phyloP scores from a whole-genome alignment of 2,113 vertebrate species.

The Camarhynchus parvulus region DNA sequence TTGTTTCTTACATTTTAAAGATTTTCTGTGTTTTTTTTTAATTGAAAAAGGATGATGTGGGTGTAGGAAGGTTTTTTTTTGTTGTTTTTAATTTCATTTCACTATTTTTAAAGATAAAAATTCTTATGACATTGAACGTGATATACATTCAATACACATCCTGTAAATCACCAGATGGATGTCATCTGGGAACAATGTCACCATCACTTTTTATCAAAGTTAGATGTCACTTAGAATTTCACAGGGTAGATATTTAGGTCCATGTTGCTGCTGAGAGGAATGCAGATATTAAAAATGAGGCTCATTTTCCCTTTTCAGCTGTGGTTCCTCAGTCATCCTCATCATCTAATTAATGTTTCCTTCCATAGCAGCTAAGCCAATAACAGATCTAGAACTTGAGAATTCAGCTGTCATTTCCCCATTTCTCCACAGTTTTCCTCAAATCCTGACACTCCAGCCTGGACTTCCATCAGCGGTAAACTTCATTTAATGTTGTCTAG shows the following conservation, averaged over 20 bases:
- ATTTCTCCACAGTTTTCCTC: not conserved
- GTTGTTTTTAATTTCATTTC: not conserved
- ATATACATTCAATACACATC: not conserved
- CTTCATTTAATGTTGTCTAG: not conserved
- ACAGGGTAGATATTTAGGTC: not conserved
- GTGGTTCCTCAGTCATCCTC: not conserved
- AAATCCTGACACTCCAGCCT: not conserved
- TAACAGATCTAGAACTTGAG: not conserved
- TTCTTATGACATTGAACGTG: fast-evolving
- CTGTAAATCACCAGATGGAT: not conserved
- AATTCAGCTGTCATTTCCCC: not conserved
- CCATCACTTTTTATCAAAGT: not conserved
- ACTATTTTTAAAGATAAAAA: not conserved
- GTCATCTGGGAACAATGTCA: not conserved
- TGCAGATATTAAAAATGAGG: not conserved
- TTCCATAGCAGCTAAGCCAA: not conserved
- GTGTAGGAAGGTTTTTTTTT: not conserved
- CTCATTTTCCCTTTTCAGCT: not conserved
- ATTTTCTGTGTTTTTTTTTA: not conserved
- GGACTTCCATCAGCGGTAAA: not conserved
- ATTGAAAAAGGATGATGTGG: not conserved
- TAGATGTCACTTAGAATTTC: not conserved
- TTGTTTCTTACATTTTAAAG: not conserved
- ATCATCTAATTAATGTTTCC: not conserved
- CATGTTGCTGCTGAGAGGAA: not conserved